phyloP scores from a whole-genome alignment of 2,113 vertebrate genomes.

The Arothron firmamentum region DNA sequence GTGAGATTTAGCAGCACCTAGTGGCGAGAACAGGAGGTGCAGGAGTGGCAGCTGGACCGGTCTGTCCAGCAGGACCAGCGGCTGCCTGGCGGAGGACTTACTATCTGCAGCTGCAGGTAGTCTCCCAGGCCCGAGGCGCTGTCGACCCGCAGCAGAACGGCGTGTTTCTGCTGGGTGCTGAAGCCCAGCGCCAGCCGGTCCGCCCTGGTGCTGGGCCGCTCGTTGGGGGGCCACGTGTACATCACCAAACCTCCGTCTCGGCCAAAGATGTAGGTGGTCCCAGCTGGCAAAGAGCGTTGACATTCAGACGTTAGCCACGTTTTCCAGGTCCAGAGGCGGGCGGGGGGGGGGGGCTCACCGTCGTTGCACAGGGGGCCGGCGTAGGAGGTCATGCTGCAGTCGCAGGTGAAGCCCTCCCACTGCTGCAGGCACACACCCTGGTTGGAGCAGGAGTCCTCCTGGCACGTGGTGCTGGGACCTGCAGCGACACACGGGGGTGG shows the following conservation, averaged over 20 bases:
- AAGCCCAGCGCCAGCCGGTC: constrained; percentile 97
- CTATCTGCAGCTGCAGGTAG: constrained; percentile 97
- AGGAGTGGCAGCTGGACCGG: too few species aligned
- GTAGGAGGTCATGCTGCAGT: constrained; percentile 98
- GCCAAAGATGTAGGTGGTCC: constrained; percentile 98
- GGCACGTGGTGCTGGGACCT: constrained; percentile 98
- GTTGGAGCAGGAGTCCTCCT: constrained; percentile 97
- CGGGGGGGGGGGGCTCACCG: constrained; percentile 81
- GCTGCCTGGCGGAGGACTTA: too few species aligned
- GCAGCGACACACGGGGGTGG: constrained; percentile 31
- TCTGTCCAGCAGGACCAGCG: too few species aligned
- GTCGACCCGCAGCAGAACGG: constrained; percentile 93
- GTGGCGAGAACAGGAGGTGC: too few species aligned
- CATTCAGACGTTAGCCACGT: too few species aligned
- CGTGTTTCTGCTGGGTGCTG: constrained; percentile 96
- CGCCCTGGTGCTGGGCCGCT: constrained; percentile 95
- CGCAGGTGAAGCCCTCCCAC: constrained; percentile 98
- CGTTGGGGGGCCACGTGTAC: constrained; percentile 98
- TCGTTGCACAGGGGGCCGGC: constrained; percentile 94
- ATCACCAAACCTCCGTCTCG: constrained; percentile 95
- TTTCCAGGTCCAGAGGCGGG: too few species aligned
- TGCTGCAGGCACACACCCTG: constrained; percentile 98
- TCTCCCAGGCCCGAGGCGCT: constrained; percentile 95
- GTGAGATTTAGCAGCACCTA: too few species aligned
- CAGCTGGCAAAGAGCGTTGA: constrained; percentile 76